Conservation (phyloP, 2,113 vertebrate genomes). For the Eurypyga helias region DNA sequence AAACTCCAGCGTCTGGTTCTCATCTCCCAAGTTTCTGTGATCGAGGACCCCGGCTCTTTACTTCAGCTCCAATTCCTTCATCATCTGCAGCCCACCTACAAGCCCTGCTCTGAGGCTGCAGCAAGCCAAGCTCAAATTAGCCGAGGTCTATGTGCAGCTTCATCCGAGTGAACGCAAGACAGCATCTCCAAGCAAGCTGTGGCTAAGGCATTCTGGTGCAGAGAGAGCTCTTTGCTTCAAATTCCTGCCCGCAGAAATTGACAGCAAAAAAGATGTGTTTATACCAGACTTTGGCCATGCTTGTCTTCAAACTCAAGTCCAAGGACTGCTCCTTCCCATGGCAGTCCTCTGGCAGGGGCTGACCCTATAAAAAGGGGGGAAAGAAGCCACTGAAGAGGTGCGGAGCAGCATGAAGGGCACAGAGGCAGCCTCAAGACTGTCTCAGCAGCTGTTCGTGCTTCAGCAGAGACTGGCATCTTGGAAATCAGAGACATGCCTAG, state of each 20-base stretch:
- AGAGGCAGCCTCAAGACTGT: background rate
- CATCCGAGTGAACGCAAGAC: background rate
- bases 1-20: background rate
- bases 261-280: background rate
- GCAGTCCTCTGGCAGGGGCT: background rate
- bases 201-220: background rate
- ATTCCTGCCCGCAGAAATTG: background rate
- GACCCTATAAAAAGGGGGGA: background rate
- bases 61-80: background rate
- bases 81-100: background rate
- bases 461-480: background rate
- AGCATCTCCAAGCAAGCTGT: background rate
- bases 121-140: background rate
- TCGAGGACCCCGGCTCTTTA: background rate
- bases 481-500: background rate
- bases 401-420: background rate
- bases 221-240: background rate
- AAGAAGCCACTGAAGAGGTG: background rate
- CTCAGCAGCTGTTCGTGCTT: background rate
- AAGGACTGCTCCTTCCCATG: background rate
- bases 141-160: background rate
- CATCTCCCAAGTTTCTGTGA: background rate
- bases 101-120: too few relatives aligned
- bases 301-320: background rate
- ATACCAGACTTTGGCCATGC: background rate